Base-by-base conservation (phyloP, 2,888 invertebrate species). In the Chouioia cunea region DNA sequence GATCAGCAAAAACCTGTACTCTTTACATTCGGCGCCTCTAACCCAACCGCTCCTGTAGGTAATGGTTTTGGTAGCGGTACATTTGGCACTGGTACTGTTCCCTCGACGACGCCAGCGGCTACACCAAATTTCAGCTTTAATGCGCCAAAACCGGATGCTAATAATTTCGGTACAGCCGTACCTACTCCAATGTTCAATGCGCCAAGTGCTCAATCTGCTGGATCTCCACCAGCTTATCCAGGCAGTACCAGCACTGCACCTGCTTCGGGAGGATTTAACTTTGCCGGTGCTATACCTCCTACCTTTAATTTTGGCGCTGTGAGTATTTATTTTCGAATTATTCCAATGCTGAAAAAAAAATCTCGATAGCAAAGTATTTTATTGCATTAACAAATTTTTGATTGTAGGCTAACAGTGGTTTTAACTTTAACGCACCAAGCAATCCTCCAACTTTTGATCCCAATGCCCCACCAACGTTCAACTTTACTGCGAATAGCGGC, bases 401-500 rank as follows among this genome's bases (percentile, higher is more conserved):
- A 22, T 36, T 64, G 52, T n/a, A 65, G 48, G 66, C 81, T 27
- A 71, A 78, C 65, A 77, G 79, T 73, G 81, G 83, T 65, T 86
- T 83, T 68, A 84, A 81, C 69, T 86, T 86, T 65, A 85, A 82
- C 77, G 76, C 81, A 57, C 78, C 81, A 69, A 22, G 77, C 12
- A 67, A 64, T 58, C 60, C 76, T 3, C 70, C 79, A 20, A 74
- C 85, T 58, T 87, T 88, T 71, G 86, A 87, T 77, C 86, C 87
- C 4, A 86, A 83, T 71, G 80, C 83, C 44, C 83, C 83, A 75
- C 88, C 88, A 47, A 81, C 85, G 6, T 88, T 87, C 77, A 88
- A 88, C 73, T 89, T 89, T 71, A 87, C 88, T 4, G 86, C 85
- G 58, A 87, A 87, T 56, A 79, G 77, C 53, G 65, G 58, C 58